Percentiles rank a stretch among this genome's conserved stretches.
phyloP scores from a whole-genome alignment of 2,113 vertebrate species.

The Proteles cristata region DNA sequence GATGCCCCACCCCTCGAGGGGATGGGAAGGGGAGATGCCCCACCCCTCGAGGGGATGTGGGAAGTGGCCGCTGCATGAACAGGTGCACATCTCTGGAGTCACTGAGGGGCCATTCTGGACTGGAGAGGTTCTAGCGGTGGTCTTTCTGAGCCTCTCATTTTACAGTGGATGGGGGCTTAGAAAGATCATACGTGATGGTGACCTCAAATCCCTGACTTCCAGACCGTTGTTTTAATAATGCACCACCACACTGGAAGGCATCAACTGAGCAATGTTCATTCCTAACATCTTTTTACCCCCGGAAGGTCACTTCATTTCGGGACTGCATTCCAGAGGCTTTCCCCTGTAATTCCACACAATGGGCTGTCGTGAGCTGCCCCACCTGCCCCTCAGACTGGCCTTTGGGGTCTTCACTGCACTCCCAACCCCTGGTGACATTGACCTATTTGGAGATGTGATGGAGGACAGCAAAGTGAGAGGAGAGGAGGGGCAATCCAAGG shows the following conservation, averaged over 20 bases:
- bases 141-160: too few species aligned
- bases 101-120: fast-evolving
- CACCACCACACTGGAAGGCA: background rate
- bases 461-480: background rate
- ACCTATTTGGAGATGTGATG: background rate
- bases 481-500: background rate
- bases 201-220: background rate
- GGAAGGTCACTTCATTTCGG: background rate
- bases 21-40: background rate
- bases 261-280: background rate
- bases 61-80: background rate
- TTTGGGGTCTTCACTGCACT: background rate
- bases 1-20: background rate
- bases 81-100: background rate
- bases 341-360: background rate
- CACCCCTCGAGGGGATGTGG: background rate
- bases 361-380: background rate
- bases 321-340: background rate
- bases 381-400: too few species aligned
- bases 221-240: background rate
- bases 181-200: background rate
- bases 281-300: fast-evolving
- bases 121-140: background rate
- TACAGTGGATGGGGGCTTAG: background rate
- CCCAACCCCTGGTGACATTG: fast-evolving